These are phyloP conservation scores for Eidolon dupreanum DNA, from an alignment of 2,797 vertebrate genomes.

Conservation along the genomic window DNA sequence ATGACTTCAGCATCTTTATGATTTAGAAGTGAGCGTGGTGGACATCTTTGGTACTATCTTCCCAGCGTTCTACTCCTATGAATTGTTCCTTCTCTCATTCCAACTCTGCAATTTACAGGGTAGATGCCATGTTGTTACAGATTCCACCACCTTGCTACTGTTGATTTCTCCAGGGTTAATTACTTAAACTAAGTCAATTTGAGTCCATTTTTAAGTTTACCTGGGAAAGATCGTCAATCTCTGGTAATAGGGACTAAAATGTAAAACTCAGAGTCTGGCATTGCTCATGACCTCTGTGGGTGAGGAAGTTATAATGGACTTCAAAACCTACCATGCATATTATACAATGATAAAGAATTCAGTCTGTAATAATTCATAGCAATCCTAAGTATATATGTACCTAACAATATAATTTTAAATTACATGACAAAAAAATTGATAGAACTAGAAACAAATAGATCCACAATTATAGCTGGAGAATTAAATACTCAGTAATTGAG, in stretches of 20 bases:
- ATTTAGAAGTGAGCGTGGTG: not conserved
- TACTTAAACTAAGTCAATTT: not conserved
- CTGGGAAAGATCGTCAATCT: not conserved
- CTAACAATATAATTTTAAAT: slow-evolving; percentile 25
- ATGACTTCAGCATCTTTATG: not conserved
- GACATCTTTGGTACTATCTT: not conserved
- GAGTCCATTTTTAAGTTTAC: not conserved
- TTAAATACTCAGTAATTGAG: slow-evolving; percentile 2
- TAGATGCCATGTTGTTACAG: not conserved
- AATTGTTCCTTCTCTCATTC: not conserved
- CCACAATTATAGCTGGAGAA: not conserved
- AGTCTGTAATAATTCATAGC: not conserved
- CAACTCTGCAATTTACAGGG: not conserved
- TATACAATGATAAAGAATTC: not conserved
- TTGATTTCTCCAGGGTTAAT: not conserved
- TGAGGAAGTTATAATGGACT: not conserved
- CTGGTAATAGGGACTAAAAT: not conserved
- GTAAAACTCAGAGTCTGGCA: not conserved
- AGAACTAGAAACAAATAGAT: not conserved
- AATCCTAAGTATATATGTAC: not conserved
- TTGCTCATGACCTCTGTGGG: not conserved
- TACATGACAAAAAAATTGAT: not conserved
- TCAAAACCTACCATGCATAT: not conserved
- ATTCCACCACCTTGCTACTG: not conserved
- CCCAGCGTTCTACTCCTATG: not conserved